Percentiles rank a stretch among this genome's conserved stretches.
Evolutionary conservation across 2,888 invertebrate genomes (phyloP).

Genomic region (Campoletis raptor): DNA sequence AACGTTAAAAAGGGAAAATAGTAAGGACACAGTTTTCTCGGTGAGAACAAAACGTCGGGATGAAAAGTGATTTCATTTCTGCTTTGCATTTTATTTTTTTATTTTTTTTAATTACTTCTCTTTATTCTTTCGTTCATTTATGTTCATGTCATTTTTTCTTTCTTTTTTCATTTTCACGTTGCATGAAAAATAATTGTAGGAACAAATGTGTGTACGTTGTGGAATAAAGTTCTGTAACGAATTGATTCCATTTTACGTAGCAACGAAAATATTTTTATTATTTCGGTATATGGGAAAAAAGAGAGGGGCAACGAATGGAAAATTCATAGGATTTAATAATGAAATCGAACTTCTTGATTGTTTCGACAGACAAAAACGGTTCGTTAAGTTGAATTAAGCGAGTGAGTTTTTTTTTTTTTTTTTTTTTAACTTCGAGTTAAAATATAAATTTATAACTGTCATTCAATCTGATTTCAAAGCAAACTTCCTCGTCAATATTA

Average conservation of each 20-base stretch:
- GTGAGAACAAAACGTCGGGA: conserved; percentile 69
- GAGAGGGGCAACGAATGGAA: background rate
- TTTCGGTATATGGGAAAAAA: background rate
- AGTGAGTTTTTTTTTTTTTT: background rate
- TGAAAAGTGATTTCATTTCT: conserved; percentile 19
- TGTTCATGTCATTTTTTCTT: background rate
- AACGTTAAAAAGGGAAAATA: conserved; percentile 48
- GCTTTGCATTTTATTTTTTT: background rate
- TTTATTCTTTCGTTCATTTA: background rate
- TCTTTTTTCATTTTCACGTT: background rate
- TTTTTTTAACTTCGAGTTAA: background rate
- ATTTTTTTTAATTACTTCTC: background rate
- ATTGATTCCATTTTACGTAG: background rate
- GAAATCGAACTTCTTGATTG: conserved; percentile 12
- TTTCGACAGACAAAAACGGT: background rate
- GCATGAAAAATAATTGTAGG: background rate
- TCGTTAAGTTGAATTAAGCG: conserved; percentile 12
- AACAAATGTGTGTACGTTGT: background rate
- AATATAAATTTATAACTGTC: background rate
- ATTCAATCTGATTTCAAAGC: no score
- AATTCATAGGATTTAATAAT: background rate
- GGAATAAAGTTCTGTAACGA: background rate
- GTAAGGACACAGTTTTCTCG: conserved; percentile 67
- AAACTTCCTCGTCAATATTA: background rate
- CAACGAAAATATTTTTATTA: background rate